phyloP scores from a whole-genome alignment of 2,888 invertebrate species.

The Cerastis rubricosa region DNA sequence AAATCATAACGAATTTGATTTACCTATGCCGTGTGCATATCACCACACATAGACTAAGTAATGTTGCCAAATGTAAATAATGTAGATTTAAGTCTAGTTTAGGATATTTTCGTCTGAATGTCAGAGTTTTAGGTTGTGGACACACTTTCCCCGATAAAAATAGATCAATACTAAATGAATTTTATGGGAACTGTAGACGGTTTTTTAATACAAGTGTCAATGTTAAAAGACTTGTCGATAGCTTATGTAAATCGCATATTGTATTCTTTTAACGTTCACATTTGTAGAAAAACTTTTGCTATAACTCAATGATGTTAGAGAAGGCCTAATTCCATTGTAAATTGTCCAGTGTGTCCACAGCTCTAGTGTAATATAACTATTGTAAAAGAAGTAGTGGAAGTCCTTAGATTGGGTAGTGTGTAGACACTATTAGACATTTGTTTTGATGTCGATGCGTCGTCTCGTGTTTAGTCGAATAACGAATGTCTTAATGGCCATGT shows the following conservation, averaged over 20 bases:
- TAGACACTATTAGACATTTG: conserved; percentile 70
- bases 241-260: conserved; percentile 57
- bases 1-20: conserved; percentile 78
- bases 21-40: conserved; percentile 87
- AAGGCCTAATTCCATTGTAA: conserved; percentile 69
- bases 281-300: conserved; percentile 40
- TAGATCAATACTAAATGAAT: conserved; percentile 27
- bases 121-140: conserved; percentile 80
- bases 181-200: conserved; percentile 18
- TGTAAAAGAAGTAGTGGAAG: conserved; percentile 72
- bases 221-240: conserved; percentile 35
- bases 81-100: conserved; percentile 63
- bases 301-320: conserved; percentile 14
- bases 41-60: conserved; percentile 87
- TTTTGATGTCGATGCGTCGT: conserved; percentile 68
- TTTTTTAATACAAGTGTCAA: conserved; percentile 18
- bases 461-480: conserved; percentile 75
- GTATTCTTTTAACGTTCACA: conserved; percentile 27
- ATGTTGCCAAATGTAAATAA: conserved; percentile 90
- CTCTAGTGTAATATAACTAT: conserved; percentile 76
- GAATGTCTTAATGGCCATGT: conserved; percentile 73
- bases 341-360: conserved; percentile 77
- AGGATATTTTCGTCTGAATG: conserved; percentile 78
- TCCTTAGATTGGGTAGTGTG: conserved; percentile 74
- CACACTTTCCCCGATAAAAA: conserved; percentile 66